Percentiles rank a stretch among this genome's conserved stretches.
Conservation (phyloP, 2,888 invertebrate species). For the Drosophila niveifrons region DNA sequence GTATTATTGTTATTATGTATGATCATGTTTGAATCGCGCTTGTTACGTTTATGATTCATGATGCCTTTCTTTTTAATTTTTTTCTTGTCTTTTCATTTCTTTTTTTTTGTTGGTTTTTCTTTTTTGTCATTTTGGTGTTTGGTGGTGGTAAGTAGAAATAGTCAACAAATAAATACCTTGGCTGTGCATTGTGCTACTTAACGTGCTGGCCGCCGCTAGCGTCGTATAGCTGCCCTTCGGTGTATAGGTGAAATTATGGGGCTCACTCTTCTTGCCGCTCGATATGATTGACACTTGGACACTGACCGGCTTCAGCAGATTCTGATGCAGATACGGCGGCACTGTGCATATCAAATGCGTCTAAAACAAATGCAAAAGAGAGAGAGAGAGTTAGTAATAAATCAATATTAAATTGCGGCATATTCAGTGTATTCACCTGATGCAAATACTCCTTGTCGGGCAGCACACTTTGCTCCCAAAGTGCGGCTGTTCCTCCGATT, state of each 20-base stretch:
- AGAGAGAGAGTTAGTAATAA: not conserved
- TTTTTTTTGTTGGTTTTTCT: not conserved
- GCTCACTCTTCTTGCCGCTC: constrained; percentile 94
- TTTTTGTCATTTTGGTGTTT: constrained; percentile 4
- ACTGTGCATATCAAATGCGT: constrained; percentile 95
- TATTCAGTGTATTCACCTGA: constrained; percentile 87
- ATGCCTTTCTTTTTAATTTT: constrained; percentile 19
- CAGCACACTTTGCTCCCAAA: constrained; percentile 93
- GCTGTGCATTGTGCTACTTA: constrained; percentile 83
- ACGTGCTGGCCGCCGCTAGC: constrained; percentile 83
- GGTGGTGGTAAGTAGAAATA: constrained; percentile 58
- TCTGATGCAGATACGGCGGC: constrained; percentile 90
- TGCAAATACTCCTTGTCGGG: constrained; percentile 96
- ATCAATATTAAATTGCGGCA: not conserved
- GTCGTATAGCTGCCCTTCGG: constrained; percentile 86
- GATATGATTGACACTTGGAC: constrained; percentile 93
- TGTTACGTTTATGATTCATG: constrained; percentile 31
- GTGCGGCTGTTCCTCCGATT: constrained; percentile 85
- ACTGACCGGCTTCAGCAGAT: constrained; percentile 89
- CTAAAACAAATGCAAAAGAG: constrained; percentile 86
- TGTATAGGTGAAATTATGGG: constrained; percentile 93
- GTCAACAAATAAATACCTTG: constrained; percentile 85
- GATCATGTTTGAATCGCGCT: constrained; percentile 35
- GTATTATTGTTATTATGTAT: constrained; percentile 20
- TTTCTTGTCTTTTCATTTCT: not conserved